These are phyloP conservation scores for Rhabdomys pumilio DNA, from an alignment of 2,797 vertebrate genomes.

Conservation along the genomic window DNA sequence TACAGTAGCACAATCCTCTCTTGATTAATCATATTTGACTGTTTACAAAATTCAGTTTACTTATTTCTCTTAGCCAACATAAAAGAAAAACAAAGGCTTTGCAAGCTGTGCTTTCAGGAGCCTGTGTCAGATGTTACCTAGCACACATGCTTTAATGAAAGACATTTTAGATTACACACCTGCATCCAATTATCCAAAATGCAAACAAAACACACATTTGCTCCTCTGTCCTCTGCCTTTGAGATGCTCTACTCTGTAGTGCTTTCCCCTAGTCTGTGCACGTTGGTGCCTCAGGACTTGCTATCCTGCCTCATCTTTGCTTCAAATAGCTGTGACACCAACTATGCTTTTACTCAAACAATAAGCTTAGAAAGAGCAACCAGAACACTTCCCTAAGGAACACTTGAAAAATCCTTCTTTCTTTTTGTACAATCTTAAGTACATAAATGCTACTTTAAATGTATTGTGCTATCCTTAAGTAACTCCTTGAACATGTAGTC, in stretches of 20 bases:
- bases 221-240: neutral
- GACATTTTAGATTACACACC: conserved; percentile 67
- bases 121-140: conserved; percentile 57
- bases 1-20: neutral
- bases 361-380: neutral
- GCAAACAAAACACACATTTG: neutral
- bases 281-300: neutral
- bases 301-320: neutral
- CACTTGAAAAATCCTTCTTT: neutral
- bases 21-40: conserved; percentile 11
- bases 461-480: neutral
- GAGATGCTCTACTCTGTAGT: neutral
- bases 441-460: conserved; percentile 49
- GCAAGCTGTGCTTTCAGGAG: conserved; percentile 28
- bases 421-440: conserved; percentile 16
- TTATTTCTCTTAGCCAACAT: neutral
- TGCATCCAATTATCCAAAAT: conserved; percentile 70
- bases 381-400: conserved; percentile 25
- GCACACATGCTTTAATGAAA: conserved; percentile 52
- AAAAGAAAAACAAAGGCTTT: conserved; percentile 9
- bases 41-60: conserved; percentile 58
- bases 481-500: conserved; percentile 25
- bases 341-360: neutral
- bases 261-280: neutral
- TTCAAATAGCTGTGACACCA: neutral